A percentile compares a stretch with the other conserved stretches of the same genome.
Evolutionary conservation across 53 echinoderm and acorn worm genomes (phyloP).

Genomic region (Actinopyga echinites): DNA sequence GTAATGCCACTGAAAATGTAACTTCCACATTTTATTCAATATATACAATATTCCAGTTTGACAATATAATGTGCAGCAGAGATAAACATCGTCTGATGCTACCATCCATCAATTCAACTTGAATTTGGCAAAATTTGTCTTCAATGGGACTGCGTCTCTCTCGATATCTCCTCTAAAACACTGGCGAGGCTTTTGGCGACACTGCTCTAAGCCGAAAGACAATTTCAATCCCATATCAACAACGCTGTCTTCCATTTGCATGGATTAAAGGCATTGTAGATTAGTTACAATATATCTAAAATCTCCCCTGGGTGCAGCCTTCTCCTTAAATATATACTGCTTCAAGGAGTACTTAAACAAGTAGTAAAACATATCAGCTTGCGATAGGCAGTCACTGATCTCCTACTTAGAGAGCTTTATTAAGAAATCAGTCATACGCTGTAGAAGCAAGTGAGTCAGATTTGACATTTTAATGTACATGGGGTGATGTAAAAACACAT

Average conservation of each 20-base stretch:
- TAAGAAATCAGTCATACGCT: slow-evolving; percentile 33
- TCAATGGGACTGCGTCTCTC: no score
- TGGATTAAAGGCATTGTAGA: slow-evolving; percentile 5
- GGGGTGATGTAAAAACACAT: no score
- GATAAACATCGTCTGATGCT: no score
- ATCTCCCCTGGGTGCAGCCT: slow-evolving; percentile 8
- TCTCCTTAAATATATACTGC: slow-evolving; percentile 32
- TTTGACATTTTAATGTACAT: no score
- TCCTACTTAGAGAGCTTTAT: slow-evolving; percentile 11
- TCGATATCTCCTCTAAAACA: no score
- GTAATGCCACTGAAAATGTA: no score
- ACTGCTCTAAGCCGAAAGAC: background rate
- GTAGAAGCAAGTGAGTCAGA: background rate
- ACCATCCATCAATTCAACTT: no score
- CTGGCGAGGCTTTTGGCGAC: slow-evolving; percentile 23
- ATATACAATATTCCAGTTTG: no score
- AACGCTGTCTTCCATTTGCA: slow-evolving; percentile 1
- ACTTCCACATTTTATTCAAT: no score
- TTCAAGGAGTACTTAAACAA: slow-evolving; percentile 17
- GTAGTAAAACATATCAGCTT: slow-evolving; percentile 32
- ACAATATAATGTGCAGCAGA: no score
- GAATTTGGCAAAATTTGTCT: no score
- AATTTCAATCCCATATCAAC: slow-evolving; percentile 38
- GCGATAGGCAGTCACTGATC: slow-evolving; percentile 3
- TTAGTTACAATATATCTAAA: slow-evolving; percentile 35